Conservation (phyloP, 2,113 vertebrate genomes). For the Chamaea fasciata region DNA sequence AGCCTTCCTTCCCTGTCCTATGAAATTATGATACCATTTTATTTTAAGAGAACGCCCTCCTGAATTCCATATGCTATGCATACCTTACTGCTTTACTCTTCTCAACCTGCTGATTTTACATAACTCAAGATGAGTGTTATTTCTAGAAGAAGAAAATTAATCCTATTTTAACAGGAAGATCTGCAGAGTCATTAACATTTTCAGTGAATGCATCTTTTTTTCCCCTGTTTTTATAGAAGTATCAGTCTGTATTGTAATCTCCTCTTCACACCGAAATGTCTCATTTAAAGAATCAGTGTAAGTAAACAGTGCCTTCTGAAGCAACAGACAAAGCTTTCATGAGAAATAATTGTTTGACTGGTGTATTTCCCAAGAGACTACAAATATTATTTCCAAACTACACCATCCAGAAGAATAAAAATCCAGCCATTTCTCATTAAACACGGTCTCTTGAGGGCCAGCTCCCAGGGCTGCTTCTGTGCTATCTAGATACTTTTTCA, state of each 20-base stretch:
- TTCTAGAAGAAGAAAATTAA: neutral
- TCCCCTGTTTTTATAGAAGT: neutral
- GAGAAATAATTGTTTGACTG: neutral
- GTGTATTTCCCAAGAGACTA: conserved; percentile 7
- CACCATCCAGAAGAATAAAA: neutral
- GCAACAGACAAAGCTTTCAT: neutral
- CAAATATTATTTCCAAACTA: conserved; percentile 26
- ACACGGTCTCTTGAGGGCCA: neutral
- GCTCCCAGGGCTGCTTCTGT: neutral
- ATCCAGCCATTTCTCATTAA: conserved; percentile 1
- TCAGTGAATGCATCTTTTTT: neutral
- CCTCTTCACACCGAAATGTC: neutral
- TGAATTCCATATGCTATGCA: neutral
- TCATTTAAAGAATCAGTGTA: neutral
- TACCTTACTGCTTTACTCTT: neutral
- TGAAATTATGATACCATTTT: neutral
- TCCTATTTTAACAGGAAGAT: neutral
- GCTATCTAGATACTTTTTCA: neutral
- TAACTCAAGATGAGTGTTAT: neutral
- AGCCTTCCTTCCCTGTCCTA: neutral
- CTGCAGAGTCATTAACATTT: neutral
- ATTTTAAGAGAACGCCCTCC: neutral
- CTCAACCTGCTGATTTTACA: neutral
- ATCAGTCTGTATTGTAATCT: neutral
- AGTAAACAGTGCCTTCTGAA: conserved; percentile 22